These are phyloP conservation scores for Halcyon chelicuti DNA, from an alignment of 2,797 vertebrate species.

Conservation along the genomic window DNA sequence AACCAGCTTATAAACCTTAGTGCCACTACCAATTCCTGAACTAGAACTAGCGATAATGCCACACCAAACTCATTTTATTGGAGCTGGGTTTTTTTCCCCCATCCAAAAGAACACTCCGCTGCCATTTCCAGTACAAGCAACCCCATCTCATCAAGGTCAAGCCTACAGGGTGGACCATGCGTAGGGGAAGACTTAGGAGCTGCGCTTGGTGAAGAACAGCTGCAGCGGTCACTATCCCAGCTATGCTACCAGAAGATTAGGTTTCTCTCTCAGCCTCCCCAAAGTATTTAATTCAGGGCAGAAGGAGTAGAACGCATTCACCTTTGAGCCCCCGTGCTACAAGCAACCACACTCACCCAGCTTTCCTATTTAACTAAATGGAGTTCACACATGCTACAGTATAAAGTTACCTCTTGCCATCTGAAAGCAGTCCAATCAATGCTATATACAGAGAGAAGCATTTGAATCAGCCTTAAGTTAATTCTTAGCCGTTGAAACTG, in stretches of 20 bases:
- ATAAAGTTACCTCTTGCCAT: constrained; percentile 68
- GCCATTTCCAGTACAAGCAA: background rate
- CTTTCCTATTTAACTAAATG: constrained; percentile 60
- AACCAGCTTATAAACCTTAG: background rate
- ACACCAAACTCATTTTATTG: background rate
- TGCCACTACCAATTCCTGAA: background rate
- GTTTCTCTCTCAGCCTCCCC: constrained; percentile 33
- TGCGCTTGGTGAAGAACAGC: background rate
- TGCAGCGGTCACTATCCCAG: background rate
- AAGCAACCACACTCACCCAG: constrained; percentile 37
- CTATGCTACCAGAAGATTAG: background rate
- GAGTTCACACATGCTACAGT: constrained; percentile 60
- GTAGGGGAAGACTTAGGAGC: background rate
- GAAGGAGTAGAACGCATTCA: background rate
- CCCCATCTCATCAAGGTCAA: background rate
- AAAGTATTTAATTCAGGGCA: constrained; percentile 61
- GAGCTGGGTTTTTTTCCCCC: background rate
- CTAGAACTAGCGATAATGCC: background rate
- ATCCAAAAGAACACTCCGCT: background rate
- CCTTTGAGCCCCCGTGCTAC: constrained; percentile 37
- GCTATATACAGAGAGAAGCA: constrained; percentile 62
- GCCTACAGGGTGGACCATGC: background rate
- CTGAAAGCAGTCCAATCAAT: constrained; percentile 67
- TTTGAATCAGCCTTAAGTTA: constrained; percentile 75
- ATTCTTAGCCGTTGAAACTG: constrained; percentile 68